Conservation (phyloP, 2,888 invertebrate genomes). For the Apamea anceps region DNA sequence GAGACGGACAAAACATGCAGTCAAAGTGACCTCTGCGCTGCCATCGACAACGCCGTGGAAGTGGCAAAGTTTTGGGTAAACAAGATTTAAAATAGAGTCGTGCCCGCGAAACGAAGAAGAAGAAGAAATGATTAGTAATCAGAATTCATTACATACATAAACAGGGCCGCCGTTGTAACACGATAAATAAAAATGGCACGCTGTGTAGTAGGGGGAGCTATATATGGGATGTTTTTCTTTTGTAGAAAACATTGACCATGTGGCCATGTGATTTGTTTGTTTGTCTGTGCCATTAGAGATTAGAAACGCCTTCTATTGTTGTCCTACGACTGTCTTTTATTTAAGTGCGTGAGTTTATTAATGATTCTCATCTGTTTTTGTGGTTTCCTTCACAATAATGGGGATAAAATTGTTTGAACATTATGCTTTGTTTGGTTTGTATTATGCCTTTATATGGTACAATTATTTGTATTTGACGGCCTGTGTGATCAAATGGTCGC, state of each 20-base stretch:
- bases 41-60: no score
- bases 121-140: no score
- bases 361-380: slow-evolving; percentile 28
- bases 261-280: slow-evolving; percentile 46
- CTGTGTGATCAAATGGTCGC: neutral
- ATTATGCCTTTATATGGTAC: neutral
- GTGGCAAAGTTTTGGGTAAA: no score
- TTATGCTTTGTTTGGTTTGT: neutral
- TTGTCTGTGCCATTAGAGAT: slow-evolving; percentile 41
- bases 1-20: no score
- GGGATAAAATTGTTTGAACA: neutral
- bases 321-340: slow-evolving; percentile 45
- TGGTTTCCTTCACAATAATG: neutral
- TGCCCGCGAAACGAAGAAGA: no score
- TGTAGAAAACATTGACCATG: slow-evolving; percentile 27
- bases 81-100: no score
- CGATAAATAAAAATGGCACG: neutral
- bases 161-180: neutral
- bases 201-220: neutral
- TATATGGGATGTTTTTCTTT: neutral
- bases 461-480: neutral
- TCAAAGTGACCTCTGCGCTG: no score
- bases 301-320: slow-evolving; percentile 49
- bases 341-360: slow-evolving; percentile 43
- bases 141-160: neutral